Evolutionary conservation across 2,797 vertebrate species (phyloP), one percentile per base, ranked within the genome.

Genomic region (Saxicola maurus): DNA sequence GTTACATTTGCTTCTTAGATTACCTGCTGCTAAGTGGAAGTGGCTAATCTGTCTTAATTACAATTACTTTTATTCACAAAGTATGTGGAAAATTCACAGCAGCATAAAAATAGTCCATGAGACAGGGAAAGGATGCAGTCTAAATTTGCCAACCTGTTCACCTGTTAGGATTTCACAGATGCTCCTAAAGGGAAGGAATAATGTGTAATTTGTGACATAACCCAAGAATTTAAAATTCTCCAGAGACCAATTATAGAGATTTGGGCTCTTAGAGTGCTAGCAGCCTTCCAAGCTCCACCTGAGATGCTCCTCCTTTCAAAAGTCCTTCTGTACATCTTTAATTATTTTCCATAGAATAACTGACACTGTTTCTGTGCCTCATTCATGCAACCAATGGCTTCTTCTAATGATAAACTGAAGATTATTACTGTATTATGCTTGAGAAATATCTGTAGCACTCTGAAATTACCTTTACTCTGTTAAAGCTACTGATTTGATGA

Each of bases 1-100:
- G 59, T 55, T 67, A 27, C 0, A 0, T 65, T 94, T 86, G 18
- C 64, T 91, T 43, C 49, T 87, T 81, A 62, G 46, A 57, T 48
- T 87, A 76, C 30, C 42, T 91, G 18, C 35, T 94, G 82, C 74
- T 60, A 92, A 86, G 33, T 33, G 40, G 35, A 84, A 84, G 42
- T 24, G 71, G 57, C 38, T 91, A 92, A 87, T 92, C 52, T 38
- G 55, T 78, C 77, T 81, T 87, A 81, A 79, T 92, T 91, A 57
- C 56, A 82, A 27, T 86, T 86, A 30, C 33, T 83, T 82, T 51
- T 90, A 84, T 76, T 82, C 38, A 82, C 35, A 86, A 87, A 64
- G 31, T 40, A 65, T 48, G 55, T 82, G 71, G 56, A 91, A 87
- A 67, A 79, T 57, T 91, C 46, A 92, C 59, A 46, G 42, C 35